Percentiles rank a stretch among this genome's conserved stretches.
Evolutionary conservation across 2,113 vertebrate species (phyloP).

Genomic region (Microcebus tavaratra): DNA sequence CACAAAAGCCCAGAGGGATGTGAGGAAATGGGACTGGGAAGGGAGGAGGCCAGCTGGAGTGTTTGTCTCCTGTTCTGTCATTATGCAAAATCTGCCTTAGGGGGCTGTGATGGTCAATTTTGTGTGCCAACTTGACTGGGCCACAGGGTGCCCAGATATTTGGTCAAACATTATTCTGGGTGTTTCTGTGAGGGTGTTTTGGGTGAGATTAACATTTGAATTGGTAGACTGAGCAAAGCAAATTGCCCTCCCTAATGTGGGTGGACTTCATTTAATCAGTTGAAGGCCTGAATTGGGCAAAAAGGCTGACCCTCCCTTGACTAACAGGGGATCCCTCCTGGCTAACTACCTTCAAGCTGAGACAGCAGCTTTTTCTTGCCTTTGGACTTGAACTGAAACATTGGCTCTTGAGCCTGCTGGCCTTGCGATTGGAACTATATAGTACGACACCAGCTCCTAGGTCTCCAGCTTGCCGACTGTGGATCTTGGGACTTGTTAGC

Average conservation of each 20-base stretch:
- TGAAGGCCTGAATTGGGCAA: not conserved
- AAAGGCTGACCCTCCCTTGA: not conserved
- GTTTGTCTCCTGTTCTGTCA: not conserved
- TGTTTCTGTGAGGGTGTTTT: not conserved
- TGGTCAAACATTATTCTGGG: not conserved
- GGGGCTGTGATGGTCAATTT: not conserved
- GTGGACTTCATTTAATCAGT: not conserved
- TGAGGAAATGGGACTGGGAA: not conserved
- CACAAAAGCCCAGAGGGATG: not conserved
- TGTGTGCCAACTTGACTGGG: not conserved
- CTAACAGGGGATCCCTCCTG: not conserved
- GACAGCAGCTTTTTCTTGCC: not conserved
- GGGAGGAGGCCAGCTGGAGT: not conserved
- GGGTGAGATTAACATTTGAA: not conserved
- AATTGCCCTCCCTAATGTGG: not conserved
- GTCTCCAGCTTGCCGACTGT: not conserved
- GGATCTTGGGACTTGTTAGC: not conserved
- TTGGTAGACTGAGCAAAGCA: not conserved
- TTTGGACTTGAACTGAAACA: not conserved
- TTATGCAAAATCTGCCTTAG: not conserved
- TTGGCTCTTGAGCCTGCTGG: not conserved
- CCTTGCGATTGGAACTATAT: not conserved
- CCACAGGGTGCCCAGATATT: not conserved
- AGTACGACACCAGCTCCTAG: not conserved
- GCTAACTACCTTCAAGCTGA: not conserved